phyloP scores from a whole-genome alignment of 1,140 invertebrate genomes.

The Phthorimaea operculella region DNA sequence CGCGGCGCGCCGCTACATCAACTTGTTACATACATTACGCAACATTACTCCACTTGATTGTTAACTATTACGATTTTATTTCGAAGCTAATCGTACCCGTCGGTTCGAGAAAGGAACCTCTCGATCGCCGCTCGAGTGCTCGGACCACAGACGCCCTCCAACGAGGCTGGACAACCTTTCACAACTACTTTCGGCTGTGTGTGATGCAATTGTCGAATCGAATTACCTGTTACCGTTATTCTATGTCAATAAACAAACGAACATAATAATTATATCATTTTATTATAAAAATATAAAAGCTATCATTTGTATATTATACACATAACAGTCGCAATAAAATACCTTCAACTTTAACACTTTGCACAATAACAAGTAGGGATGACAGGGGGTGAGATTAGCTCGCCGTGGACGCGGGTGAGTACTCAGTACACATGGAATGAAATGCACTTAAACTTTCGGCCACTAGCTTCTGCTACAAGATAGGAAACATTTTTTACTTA shows the following conservation, averaged over 20 bases:
- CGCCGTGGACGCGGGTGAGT: constrained; percentile 30
- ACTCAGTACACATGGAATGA: constrained; percentile 34
- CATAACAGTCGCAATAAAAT: constrained; percentile 60
- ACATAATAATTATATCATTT: constrained; percentile 51
- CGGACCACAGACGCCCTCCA: constrained; percentile 23
- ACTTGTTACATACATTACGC: constrained; percentile 24
- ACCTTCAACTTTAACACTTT: constrained; percentile 58
- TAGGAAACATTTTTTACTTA: neutral
- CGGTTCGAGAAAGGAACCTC: constrained; percentile 35
- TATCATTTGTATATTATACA: constrained; percentile 42
- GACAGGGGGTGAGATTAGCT: constrained; percentile 32
- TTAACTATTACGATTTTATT: constrained; percentile 37
- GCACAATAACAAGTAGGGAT: constrained; percentile 62
- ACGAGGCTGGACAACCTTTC: constrained; percentile 39
- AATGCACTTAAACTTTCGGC: constrained; percentile 25
- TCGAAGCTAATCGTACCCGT: constrained; percentile 35
- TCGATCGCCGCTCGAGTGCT: constrained; percentile 8
- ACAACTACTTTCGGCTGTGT: constrained; percentile 51
- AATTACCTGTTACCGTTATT: constrained; percentile 18
- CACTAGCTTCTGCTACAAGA: constrained; percentile 12
- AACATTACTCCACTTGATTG: constrained; percentile 26
- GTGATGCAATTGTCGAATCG: constrained; percentile 33
- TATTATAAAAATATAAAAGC: constrained; percentile 61
- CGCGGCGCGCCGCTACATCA: neutral
- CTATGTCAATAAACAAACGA: constrained; percentile 37